Base-by-base conservation (phyloP, 2,113 vertebrate species). In the Gadus chalcogrammus region DNA sequence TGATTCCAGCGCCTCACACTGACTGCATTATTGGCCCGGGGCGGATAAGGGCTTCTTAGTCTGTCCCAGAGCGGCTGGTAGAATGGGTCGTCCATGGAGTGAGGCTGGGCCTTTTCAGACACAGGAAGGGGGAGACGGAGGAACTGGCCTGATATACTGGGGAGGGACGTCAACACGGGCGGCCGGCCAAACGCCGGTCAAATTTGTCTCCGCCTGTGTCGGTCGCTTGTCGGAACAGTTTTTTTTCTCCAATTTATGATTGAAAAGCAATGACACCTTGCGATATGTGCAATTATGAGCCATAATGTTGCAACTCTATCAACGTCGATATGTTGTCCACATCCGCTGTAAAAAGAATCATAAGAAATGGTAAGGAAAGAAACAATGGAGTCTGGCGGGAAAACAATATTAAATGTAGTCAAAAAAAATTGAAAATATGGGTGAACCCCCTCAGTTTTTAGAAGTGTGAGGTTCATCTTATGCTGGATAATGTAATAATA, bases 1-100 rank as follows among this genome's bases (percentile, higher is more conserved):
- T 89, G 79, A 89, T 89, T 85, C 85, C 82, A 65, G 15, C 7
- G 83, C 71, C 79, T 86, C 87, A 90, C 89, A 89, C 84, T 87
- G 87, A 75, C 84, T 77, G 84, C 88, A 86, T 90, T 90, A 89
- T 88, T 80, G 76, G 80, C 35, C 83, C 48, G 72, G 71, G 71
- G 73, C 4, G 87, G 84, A 89, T 87, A 90, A 89, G 83, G 86
- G 79, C 70, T 78, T 82, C 84, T 88, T 66, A 87, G 88, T 89
- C 68, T 68, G 82, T 79, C 76, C 64, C 70, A 79, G 16, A 80
- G 87, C 70, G 82, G 82, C 76, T 67, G 27, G 81, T n/a, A 87
- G 83, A 79, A 76, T 59, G 71, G 76, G 76, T 73, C 80, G 69
- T 85, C 85, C 84, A 84, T 83, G 78, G 61, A 73, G 72, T 6